phyloP scores from a whole-genome alignment of 2,113 vertebrate genomes.

The Lanius collurio region DNA sequence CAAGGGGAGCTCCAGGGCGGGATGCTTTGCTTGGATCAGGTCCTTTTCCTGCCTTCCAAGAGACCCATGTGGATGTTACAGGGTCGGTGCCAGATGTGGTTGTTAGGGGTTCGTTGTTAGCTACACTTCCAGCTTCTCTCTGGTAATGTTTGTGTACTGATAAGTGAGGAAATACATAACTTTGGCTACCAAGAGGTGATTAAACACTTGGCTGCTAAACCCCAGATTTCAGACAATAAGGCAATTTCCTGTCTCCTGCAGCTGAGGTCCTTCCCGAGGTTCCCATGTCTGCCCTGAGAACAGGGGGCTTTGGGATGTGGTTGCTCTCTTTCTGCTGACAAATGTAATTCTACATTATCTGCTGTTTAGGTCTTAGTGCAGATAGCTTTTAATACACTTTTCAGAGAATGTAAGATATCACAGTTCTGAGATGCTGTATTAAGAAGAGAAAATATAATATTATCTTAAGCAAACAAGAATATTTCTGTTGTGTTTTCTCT shows the following conservation, averaged over 20 bases:
- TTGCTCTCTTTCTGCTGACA: background rate
- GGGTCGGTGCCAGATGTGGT: background rate
- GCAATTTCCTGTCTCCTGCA: constrained; percentile 53
- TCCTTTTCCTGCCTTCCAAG: background rate
- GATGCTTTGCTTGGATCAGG: rapidly evolving
- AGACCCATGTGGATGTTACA: rapidly evolving
- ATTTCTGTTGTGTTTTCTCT: background rate
- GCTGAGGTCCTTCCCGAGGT: background rate
- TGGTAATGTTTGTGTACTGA: constrained; percentile 39
- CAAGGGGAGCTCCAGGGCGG: background rate
- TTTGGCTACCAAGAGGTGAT: constrained; percentile 32
- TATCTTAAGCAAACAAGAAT: background rate
- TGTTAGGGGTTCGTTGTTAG: background rate
- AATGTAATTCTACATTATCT: background rate
- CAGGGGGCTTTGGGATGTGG: background rate
- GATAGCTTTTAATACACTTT: background rate
- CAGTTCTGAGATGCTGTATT: background rate
- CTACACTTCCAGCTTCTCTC: background rate
- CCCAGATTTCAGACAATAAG: constrained; percentile 44
- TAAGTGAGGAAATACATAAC: constrained; percentile 54
- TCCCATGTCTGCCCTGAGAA: constrained; percentile 36
- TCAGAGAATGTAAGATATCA: background rate
- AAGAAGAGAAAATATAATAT: background rate
- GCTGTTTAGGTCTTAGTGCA: background rate
- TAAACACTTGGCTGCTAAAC: constrained; percentile 51